phyloP scores from a whole-genome alignment of 2,888 invertebrate genomes.

The Phlogophora meticulosa region DNA sequence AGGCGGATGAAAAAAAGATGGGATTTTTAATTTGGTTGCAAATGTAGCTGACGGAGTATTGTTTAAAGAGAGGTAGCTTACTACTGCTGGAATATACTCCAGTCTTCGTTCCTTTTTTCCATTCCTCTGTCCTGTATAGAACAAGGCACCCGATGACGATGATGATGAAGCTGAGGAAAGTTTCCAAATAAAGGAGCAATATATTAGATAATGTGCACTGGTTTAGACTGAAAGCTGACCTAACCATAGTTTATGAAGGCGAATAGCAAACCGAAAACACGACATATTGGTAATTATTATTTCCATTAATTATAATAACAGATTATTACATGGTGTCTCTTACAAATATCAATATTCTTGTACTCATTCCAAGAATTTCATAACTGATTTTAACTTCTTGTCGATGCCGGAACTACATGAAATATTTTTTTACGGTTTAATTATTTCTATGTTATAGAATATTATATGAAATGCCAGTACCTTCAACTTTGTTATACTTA shows the following conservation, averaged over 20 bases:
- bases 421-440: not conserved
- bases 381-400: not conserved
- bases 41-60: not conserved
- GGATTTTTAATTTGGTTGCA: not conserved
- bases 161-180: too few relatives aligned
- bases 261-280: not conserved
- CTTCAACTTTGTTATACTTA: not conserved
- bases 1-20: slow-evolving; percentile 35
- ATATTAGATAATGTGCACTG: too few relatives aligned
- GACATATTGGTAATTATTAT: not conserved
- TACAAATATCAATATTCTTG: not conserved
- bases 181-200: not conserved
- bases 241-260: not conserved
- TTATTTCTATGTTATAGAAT: too few relatives aligned
- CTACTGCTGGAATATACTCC: too few relatives aligned
- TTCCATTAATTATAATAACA: not conserved
- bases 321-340: not conserved
- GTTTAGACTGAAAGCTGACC: not conserved
- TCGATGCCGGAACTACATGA: not conserved
- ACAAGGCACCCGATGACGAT: too few relatives aligned
- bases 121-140: too few relatives aligned
- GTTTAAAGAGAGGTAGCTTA: too few relatives aligned
- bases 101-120: too few relatives aligned
- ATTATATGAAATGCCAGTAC: not conserved
- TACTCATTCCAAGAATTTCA: not conserved